Conservation (phyloP, 2,797 vertebrate species). For the Loris lydekkerianus region DNA sequence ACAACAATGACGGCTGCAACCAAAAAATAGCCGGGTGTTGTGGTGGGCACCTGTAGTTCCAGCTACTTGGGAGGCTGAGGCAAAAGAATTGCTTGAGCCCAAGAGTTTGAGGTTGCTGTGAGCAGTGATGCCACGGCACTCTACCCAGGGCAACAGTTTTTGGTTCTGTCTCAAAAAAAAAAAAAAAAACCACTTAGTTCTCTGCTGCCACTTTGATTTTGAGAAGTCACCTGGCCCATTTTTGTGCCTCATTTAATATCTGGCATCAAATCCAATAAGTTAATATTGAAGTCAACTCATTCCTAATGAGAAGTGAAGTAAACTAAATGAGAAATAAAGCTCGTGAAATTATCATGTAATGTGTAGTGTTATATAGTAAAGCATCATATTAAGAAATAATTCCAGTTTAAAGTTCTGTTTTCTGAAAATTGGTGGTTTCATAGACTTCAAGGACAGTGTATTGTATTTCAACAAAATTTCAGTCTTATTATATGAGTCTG, state of each 20-base stretch:
- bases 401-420: neutral
- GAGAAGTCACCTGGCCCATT: neutral
- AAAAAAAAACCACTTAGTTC: neutral
- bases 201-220: neutral
- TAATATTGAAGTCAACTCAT: neutral
- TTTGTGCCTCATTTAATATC: neutral
- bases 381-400: neutral
- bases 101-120: no score
- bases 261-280: neutral
- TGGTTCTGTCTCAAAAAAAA: no score
- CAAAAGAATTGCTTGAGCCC: no score
- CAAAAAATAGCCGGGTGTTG: no score
- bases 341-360: neutral
- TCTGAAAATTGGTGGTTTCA: slow-evolving; percentile 16
- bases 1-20: no score
- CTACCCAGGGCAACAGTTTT: no score
- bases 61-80: no score
- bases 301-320: neutral
- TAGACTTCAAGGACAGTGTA: neutral
- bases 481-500: neutral
- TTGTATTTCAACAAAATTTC: neutral
- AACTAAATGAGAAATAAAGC: neutral
- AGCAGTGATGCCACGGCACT: no score
- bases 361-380: neutral
- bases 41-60: no score